phyloP scores from a whole-genome alignment of 2,888 invertebrate genomes.

The Saturnia pavonia region DNA sequence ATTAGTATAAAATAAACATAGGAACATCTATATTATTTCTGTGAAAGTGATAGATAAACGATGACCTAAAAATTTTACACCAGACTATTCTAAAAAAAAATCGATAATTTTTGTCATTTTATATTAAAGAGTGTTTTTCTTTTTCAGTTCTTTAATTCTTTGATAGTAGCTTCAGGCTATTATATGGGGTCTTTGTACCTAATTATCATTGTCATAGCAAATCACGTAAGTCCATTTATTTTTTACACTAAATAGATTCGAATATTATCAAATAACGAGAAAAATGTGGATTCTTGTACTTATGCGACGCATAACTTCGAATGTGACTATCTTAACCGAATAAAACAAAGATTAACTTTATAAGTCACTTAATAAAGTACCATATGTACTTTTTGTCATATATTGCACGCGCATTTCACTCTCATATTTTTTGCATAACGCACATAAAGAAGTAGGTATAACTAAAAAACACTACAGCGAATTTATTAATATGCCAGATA shows the following conservation, averaged over 20 bases:
- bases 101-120: neutral
- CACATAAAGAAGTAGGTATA: no score
- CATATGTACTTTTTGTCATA: no score
- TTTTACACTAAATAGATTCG: neutral
- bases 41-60: neutral
- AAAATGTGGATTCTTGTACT: no score
- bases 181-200: slow-evolving; percentile 4
- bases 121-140: neutral
- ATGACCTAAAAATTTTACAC: neutral
- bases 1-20: no score
- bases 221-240: slow-evolving; percentile 4
- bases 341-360: no score
- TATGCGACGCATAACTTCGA: no score
- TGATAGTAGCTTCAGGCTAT: neutral
- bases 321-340: no score
- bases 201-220: neutral
- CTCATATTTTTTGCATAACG: no score
- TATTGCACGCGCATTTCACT: no score
- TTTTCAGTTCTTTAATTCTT: slow-evolving; percentile 8
- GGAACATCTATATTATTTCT: neutral
- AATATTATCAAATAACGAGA: neutral
- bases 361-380: no score
- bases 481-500: no score
- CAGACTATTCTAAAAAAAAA: neutral
- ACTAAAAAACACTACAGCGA: no score